phyloP scores from a whole-genome alignment of 1,140 invertebrate species.

The Gonatopus flavifemur region DNA sequence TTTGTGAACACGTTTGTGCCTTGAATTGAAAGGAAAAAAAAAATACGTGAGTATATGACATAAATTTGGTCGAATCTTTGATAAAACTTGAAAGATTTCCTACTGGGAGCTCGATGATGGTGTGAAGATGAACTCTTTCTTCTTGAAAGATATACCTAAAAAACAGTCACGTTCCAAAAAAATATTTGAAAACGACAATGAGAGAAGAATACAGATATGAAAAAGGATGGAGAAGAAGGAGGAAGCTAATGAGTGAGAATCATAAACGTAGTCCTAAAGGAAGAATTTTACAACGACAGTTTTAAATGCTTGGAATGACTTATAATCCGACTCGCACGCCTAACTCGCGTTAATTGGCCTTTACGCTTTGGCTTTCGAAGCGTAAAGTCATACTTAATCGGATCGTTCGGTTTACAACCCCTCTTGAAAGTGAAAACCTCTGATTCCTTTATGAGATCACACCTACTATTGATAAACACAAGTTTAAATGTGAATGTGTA shows the following conservation, averaged over 20 bases:
- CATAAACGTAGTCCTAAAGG: background rate
- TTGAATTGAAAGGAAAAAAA: no score
- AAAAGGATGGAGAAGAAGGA: background rate
- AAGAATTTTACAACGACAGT: slow-evolving; percentile 20
- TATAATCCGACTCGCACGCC: slow-evolving; percentile 41
- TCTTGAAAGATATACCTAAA: no score
- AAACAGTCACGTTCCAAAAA: no score
- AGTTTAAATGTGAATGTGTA: no score
- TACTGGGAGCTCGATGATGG: no score
- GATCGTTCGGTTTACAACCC: slow-evolving; percentile 48
- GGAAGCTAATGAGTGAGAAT: background rate
- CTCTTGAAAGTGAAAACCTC: slow-evolving; percentile 29
- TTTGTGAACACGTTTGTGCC: no score
- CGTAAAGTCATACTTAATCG: slow-evolving; percentile 45
- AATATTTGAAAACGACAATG: no score
- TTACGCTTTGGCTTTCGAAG: slow-evolving; percentile 35
- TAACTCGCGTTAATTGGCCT: slow-evolving; percentile 49
- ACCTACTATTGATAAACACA: slow-evolving; percentile 18
- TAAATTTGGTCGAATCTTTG: no score
- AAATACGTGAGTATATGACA: no score
- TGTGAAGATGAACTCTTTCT: no score
- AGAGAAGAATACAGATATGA: no score
- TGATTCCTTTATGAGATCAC: slow-evolving; percentile 50
- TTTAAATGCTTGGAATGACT: slow-evolving; percentile 30
- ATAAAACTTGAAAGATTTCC: no score